Conservation (phyloP, 2,113 vertebrate genomes). For the Mustelus asterias region DNA sequence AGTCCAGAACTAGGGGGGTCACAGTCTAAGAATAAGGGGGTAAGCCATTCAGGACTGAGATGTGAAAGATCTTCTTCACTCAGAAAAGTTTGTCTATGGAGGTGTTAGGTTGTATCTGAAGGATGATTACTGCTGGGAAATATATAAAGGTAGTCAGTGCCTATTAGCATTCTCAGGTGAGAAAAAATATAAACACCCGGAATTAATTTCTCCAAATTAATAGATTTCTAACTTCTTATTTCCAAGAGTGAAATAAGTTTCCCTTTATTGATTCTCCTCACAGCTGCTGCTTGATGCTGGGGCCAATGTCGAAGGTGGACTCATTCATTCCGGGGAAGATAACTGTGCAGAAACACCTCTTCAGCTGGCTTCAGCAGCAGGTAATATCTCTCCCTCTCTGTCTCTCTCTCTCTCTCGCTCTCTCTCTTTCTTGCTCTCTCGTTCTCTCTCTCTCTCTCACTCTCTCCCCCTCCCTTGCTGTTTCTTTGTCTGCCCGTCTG, state of each 20-base stretch:
- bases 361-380: slow-evolving; percentile 92
- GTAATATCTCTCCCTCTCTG: slow-evolving; percentile 53
- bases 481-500: background rate
- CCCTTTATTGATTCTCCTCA: background rate
- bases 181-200: background rate
- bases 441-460: background rate
- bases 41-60: too few species aligned
- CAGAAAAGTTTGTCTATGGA: too few species aligned
- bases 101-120: too few species aligned
- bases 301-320: slow-evolving; percentile 84
- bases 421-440: background rate
- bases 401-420: background rate
- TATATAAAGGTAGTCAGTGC: background rate
- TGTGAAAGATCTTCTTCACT: too few species aligned
- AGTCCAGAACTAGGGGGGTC: too few species aligned
- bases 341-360: slow-evolving; percentile 81
- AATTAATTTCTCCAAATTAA: background rate
- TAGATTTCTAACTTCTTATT: background rate
- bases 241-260: background rate
- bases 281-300: slow-evolving; percentile 93
- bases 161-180: background rate
- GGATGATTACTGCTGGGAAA: too few species aligned
- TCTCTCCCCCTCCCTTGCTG: background rate
- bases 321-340: slow-evolving; percentile 76
- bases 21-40: too few species aligned